phyloP scores from a whole-genome alignment of 2,888 invertebrate genomes.

The Teleogryllus oceanicus region DNA sequence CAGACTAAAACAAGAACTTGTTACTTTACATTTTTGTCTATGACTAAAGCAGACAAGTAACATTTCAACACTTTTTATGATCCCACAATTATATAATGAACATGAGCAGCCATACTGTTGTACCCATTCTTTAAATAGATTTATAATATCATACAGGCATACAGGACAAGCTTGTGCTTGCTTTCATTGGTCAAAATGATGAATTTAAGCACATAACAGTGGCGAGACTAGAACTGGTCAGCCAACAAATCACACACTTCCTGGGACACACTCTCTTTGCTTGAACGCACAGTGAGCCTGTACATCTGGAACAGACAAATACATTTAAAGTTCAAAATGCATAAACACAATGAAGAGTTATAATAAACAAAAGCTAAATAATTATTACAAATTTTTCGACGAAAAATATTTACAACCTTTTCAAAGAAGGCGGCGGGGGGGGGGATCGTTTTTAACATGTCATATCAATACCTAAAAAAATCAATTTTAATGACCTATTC shows the following conservation, averaged over 20 bases:
- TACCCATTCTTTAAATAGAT: conserved; percentile 18
- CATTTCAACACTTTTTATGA: neutral
- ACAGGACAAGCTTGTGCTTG: neutral
- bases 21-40: neutral
- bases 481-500: no score
- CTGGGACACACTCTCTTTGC: conserved; percentile 91
- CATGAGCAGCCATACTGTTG: conserved; percentile 7
- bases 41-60: conserved; percentile 18
- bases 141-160: conserved; percentile 22
- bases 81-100: neutral
- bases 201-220: conserved; percentile 18
- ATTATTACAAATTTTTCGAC: neutral
- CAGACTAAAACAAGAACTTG: conserved; percentile 7
- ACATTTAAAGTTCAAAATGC: neutral
- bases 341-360: neutral
- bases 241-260: conserved; percentile 90
- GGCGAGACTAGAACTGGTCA: conserved; percentile 79
- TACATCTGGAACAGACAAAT: conserved; percentile 76
- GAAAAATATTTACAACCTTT: no score
- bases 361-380: neutral
- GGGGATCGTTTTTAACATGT: no score
- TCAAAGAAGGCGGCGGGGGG: no score
- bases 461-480: no score
- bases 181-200: conserved; percentile 11
- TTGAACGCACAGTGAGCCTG: conserved; percentile 94